Evolutionary conservation across 2,113 vertebrate species (phyloP), one percentile per base, ranked within the genome.

Genomic region (Oryzias javanicus): DNA sequence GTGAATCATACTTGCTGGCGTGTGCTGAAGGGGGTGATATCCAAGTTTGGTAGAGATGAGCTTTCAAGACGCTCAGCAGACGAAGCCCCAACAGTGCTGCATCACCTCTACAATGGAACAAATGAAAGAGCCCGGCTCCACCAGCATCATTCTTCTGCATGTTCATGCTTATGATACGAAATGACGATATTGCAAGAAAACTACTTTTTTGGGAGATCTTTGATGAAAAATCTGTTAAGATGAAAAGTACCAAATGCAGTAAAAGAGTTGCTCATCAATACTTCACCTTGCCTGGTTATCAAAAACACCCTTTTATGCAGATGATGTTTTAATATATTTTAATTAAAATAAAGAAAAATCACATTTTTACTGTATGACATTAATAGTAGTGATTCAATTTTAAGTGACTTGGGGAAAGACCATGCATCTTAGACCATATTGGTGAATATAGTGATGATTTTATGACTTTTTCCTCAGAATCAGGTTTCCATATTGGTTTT

Each of bases 1-100:
- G 70, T 87, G 86, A 89, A 79, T 80, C 65, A 0, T 90, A 89
- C 68, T 56, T 91, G 68, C 75, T 89, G 72, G 80, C 81, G 59
- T 90, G 87, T 82, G 84, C 76, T 14, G 64, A 42, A 27, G 66
- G 65, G 16, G 59, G 64, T 4, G 72, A 71, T 15, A 49, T 82
- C n/a, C 71, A 70, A 24, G 70, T 70, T 72, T 85, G 84, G 82
- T 51, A 64, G n/a, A 64, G 81, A 53, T 67, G 61, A 17, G 6
- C 41, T 55, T 70, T 45, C 16, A 35, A 70, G 2, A 72, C 86
- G 35, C 49, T 89, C 24, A 83, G 73, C 68, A 83, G 73, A 85
- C n/a, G 3, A 5, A 1, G 6, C 12, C 42, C 25, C 18, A 8
- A 44, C 35, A 54, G 6, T 6, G 18, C 25, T 18, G 16, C n/a